A percentile compares a stretch with the other conserved stretches of the same genome.
phyloP scores from a whole-genome alignment of 1,140 invertebrate species.

The Melanaphis sacchari region DNA sequence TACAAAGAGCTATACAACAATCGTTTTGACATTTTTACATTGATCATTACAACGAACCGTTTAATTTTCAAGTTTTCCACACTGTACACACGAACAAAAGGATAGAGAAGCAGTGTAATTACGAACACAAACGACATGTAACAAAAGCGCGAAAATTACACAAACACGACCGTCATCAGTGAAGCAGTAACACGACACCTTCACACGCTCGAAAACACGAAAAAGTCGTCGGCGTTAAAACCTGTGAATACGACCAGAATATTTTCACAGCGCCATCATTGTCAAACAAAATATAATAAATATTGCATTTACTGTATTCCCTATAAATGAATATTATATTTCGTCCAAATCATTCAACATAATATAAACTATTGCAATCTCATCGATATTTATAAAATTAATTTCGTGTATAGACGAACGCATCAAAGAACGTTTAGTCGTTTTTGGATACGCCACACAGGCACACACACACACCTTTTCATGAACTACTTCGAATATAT shows the following conservation, averaged over 20 bases:
- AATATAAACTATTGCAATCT: too few species aligned
- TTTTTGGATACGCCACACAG: too few species aligned
- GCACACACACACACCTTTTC: too few species aligned
- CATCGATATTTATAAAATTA: too few species aligned
- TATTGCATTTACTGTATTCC: too few species aligned
- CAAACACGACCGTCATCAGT: not conserved
- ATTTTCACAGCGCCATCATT: too few species aligned
- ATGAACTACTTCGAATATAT: too few species aligned
- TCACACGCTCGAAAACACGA: not conserved
- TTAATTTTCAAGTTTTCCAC: not conserved
- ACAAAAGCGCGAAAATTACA: constrained; percentile 7
- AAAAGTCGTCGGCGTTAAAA: not conserved
- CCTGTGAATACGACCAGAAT: not conserved
- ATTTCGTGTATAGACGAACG: too few species aligned
- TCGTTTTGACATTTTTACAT: not conserved
- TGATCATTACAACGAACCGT: not conserved
- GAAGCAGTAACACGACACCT: not conserved
- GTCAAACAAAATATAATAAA: too few species aligned
- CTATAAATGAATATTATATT: too few species aligned
- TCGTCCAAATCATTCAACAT: too few species aligned
- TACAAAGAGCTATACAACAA: not conserved
- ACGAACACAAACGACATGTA: not conserved
- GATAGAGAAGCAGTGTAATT: not conserved
- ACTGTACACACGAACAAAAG: not conserved
- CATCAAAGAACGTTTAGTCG: too few species aligned